Evolutionary conservation across 2,888 invertebrate genomes (phyloP), one percentile per base, ranked within the genome.

Genomic region (Eugnorisma glareosa): DNA sequence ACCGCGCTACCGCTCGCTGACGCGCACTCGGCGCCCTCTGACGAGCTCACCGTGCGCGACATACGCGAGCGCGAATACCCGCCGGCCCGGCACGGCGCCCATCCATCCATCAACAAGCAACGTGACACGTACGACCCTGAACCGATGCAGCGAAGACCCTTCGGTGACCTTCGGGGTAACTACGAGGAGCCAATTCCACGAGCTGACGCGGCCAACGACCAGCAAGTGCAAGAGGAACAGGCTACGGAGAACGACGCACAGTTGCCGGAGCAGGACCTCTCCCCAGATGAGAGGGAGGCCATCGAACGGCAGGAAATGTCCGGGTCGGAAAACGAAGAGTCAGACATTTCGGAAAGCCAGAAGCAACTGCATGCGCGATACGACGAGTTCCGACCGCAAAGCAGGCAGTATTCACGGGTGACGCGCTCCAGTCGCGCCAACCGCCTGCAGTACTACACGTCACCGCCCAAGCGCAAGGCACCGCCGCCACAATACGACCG

Each of bases 261-360:
- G 8, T 51, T 18, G 11, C 35, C 8, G 15, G 61, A 79, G 15
- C 68, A 78, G 68, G 63, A 67, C 10, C 54, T 37, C 61, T 1
- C 31, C 18, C n/a, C 21, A 37, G 67, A 82, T 18, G 61, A 77
- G 0, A 77, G 77, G 15, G 64, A 64, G 10, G 35, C 43, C 15
- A 15, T 54, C 63, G 77, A 82, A 6, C 43, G 1, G 43, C 67
- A 54, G 28, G 61, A 67, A 28, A 24, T 1, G 13, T 79, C 70
- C 15, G 64, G 11, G 5, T 67, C 66, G 31, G 54, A 82, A 5
- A 43, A 66, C 24, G 57, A 72, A 68, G 59, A 3, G 5, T 77
- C 67, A 6, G 67, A 79, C 37, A 54, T 35, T 35, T 59, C 83
- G 10, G 57, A 37, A 13, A 66, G 10, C 48, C 48, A 51, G 24